Conservation (phyloP, 2,113 vertebrate species). For the Narcine bancroftii region DNA sequence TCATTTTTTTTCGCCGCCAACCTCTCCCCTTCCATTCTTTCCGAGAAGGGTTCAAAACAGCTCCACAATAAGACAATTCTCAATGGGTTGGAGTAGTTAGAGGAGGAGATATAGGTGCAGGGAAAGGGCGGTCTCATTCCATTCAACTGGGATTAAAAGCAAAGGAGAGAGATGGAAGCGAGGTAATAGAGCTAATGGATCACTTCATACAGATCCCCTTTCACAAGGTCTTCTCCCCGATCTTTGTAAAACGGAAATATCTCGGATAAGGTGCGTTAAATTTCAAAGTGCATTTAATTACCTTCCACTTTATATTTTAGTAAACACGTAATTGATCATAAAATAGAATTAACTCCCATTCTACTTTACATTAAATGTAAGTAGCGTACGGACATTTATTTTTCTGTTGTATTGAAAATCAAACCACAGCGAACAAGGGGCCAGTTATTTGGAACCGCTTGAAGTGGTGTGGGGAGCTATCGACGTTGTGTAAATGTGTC, state of each 20-base stretch:
- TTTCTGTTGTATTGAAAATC: background rate
- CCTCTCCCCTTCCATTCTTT: constrained; percentile 24
- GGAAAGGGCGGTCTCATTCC: constrained; percentile 9
- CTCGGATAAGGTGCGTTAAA: background rate
- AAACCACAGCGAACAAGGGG: background rate
- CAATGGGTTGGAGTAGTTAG: constrained; percentile 4
- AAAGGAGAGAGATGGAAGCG: constrained; percentile 9
- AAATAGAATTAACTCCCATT: background rate
- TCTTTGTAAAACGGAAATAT: background rate
- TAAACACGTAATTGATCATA: background rate
- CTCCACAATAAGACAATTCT: constrained; percentile 33
- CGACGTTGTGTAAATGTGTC: background rate
- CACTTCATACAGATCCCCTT: constrained; percentile 31
- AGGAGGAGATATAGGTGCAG: constrained; percentile 31
- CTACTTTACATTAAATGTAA: background rate
- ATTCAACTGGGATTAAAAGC: constrained; percentile 30
- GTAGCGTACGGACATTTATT: background rate
- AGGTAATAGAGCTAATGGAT: constrained; percentile 33
- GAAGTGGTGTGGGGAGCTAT: background rate
- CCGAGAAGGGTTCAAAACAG: constrained; percentile 23
- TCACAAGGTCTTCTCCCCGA: background rate
- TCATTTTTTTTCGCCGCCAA: background rate
- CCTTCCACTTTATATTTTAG: background rate
- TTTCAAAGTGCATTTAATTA: background rate
- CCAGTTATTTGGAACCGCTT: background rate